These are phyloP conservation scores for Leptobrachium leishanense DNA, from an alignment of 2,113 vertebrate species.

Conservation along the genomic window DNA sequence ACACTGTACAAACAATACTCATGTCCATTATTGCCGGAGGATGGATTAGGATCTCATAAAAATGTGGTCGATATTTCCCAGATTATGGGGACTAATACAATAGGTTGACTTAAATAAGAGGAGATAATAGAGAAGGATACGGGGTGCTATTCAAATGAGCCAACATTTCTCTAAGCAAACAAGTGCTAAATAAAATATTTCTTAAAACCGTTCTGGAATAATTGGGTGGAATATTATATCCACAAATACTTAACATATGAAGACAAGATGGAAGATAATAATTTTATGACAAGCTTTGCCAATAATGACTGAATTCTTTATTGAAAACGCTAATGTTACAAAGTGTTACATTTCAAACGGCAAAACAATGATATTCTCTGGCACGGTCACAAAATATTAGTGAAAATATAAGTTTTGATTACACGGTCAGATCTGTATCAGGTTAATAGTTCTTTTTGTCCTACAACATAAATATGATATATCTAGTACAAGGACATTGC, in stretches of 20 bases:
- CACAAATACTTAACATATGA: background rate
- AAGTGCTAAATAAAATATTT: background rate
- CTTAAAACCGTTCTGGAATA: background rate
- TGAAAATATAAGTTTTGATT: background rate
- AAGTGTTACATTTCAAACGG: background rate
- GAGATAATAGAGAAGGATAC: background rate
- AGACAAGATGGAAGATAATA: background rate
- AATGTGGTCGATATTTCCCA: conserved; percentile 33
- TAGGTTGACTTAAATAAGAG: conserved; percentile 8
- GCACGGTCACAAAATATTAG: too few relatives aligned
- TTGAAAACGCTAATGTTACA: background rate
- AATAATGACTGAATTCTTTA: background rate
- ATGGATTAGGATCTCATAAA: conserved; percentile 18
- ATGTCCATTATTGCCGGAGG: conserved; percentile 25
- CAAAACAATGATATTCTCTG: background rate
- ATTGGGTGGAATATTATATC: background rate
- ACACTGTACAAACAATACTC: conserved; percentile 33
- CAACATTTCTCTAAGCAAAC: conserved; percentile 8
- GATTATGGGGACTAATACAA: conserved; percentile 28
- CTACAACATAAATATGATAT: too few relatives aligned
- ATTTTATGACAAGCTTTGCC: background rate
- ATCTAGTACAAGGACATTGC: too few relatives aligned
- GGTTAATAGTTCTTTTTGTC: background rate
- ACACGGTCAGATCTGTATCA: background rate
- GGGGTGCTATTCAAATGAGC: background rate